Evolutionary conservation across 2,113 vertebrate species (phyloP), one percentile per base, ranked within the genome.

Genomic region (Petroica traversi): DNA sequence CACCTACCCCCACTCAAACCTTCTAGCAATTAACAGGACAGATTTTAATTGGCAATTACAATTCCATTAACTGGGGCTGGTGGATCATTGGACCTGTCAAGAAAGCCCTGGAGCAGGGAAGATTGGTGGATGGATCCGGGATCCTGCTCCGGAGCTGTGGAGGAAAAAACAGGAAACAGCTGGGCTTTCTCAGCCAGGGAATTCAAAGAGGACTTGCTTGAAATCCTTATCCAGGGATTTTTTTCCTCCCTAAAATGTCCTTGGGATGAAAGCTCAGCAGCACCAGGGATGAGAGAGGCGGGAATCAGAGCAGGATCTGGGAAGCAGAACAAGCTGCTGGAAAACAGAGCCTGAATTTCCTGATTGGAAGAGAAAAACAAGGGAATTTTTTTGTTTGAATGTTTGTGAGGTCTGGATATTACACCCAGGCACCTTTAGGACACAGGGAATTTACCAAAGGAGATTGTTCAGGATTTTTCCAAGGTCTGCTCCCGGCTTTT

Each of bases 1-100:
- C 41, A 15, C 14, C 11, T 0, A 34, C 59, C 69, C 85, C 55
- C 59, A 34, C 76, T 78, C 85, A 48, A 96, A 95, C 71, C 80
- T 96, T 94, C 87, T 62, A 90, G 83, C 96, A 95, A 96, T 97
- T 97, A 97, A 93, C 90, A 76, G 97, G 92, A 95, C 88, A 93
- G 95, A 78, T 96, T 97, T 97, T 97, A 98, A 98, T 97, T 97
- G 97, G 83, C 96, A 96, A 97, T 97, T 97, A 95, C 94, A 94
- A 86, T 97, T 95, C 96, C 97, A 97, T 97, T 97, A 96, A 88
- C 86, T 66, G 93, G 69, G 80, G 59, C 93, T 96, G 96, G 94
- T 96, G 97, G 95, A 96, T 97, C 92, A 91, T 95, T 97, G 95
- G 84, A 95, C 95, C 89, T 95, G 84, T 92, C 95, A 92, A 80